phyloP scores from a whole-genome alignment of 1,140 invertebrate species.

The Meloidogyne chitwoodi region DNA sequence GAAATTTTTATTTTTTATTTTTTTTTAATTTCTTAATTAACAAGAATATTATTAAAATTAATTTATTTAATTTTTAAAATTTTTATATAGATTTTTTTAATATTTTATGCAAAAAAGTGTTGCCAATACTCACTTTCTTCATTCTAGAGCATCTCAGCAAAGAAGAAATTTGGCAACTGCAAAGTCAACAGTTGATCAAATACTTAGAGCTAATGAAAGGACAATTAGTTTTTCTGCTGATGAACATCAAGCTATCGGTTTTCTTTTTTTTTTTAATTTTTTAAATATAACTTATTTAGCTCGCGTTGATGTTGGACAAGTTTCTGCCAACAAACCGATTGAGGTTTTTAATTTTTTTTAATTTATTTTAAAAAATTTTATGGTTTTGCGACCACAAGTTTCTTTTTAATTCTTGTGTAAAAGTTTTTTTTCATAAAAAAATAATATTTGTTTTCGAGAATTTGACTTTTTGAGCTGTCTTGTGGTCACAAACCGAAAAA shows the following conservation, averaged over 20 bases:
- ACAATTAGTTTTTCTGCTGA: constrained; percentile 1
- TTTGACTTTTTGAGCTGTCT: no score
- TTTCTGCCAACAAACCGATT: constrained; percentile 55
- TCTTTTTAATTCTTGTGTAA: no score
- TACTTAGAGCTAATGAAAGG: neutral
- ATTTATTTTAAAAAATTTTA: no score
- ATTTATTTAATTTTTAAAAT: no score
- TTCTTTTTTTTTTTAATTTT: neutral
- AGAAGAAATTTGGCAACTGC: neutral
- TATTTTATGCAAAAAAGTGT: neutral
- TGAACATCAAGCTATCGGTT: neutral
- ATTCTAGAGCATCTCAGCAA: neutral
- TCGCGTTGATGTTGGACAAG: constrained; percentile 48
- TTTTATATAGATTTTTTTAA: neutral
- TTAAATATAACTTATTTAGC: constrained; percentile 4
- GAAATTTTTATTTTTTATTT: no score
- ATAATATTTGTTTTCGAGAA: no score
- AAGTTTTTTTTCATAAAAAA: no score
- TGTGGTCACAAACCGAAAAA: no score
- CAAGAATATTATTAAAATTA: no score
- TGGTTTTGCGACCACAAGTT: no score
- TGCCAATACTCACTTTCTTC: neutral
- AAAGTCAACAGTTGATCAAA: constrained; percentile 2
- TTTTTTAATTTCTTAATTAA: no score
- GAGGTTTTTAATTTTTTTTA: constrained; percentile 58